Base-by-base conservation (phyloP, 2,113 vertebrate genomes). In the Nipponia nippon region DNA sequence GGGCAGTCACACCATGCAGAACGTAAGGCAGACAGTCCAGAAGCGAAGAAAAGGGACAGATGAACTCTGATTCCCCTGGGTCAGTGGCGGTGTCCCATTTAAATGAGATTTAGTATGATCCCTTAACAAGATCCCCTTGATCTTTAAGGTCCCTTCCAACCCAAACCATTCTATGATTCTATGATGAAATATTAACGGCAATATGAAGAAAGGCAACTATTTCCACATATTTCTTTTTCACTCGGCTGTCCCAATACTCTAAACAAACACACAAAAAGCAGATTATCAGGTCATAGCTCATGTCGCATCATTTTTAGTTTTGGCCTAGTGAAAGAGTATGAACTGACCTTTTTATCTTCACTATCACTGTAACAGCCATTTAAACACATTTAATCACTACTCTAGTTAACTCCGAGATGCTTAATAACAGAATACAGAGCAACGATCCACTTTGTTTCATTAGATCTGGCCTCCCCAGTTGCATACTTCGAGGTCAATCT, bases 351-450 rank as follows among this genome's bases (percentile, higher is more conserved):
- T 82, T 87, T 67, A 89, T 63, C 66, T 71, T 82, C 47, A 32
- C 56, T 87, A 78, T 85, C 66, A 73, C 9, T 44, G 21, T 20
- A 87, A 42, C 17, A 81, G 46, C 79, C 16, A 78, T 86, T 90
- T 90, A 86, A 90, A 75, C 38, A 63, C 63, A 88, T 85, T 87
- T 89, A 92, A 91, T 95, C 53, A 85, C 40, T 75, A 87, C n/a
- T 70, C 84, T 38, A 56, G 78, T 95, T 80, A 95, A 90, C 63
- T 90, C 30, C 0, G 1, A 91, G 50, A 91, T 58, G 46, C 55
- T 87, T 86, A 89, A 59, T 87, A 81, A 69, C 15, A 87, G 62
- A 90, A 94, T 8, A 63, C 34, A 86, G 34, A 93, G 49, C 85
- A 89, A 75, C 49, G 59, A 95, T 65, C 79, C 30, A 50, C 81